These are phyloP conservation scores for Silvanus unidentatus DNA, from an alignment of 2,888 invertebrate genomes.

Conservation along the genomic window DNA sequence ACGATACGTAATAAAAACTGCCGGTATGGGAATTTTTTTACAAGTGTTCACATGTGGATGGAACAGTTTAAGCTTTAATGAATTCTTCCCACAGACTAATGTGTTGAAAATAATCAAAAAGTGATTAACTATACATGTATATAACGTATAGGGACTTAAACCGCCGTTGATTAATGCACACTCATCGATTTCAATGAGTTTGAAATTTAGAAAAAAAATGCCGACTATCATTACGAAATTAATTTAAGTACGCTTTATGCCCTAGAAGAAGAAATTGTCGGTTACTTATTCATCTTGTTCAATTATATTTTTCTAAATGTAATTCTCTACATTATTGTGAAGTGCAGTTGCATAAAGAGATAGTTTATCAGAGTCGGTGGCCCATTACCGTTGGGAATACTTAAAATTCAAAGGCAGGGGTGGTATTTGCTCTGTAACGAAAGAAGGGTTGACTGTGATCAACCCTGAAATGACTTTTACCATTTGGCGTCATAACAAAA, in stretches of 20 bases:
- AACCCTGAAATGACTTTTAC: conserved; percentile 32
- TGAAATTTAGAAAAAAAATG: conserved; percentile 2
- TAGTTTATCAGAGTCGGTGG: conserved; percentile 4
- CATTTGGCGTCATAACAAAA: conserved; percentile 39
- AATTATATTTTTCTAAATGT: neutral
- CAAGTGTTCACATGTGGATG: neutral
- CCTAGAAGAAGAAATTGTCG: too few relatives aligned
- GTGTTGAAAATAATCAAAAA: conserved; percentile 5
- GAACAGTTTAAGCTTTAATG: neutral
- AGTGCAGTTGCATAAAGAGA: conserved; percentile 10
- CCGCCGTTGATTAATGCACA: conserved; percentile 13
- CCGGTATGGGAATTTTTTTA: too few relatives aligned
- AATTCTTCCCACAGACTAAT: neutral
- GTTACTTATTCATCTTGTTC: too few relatives aligned
- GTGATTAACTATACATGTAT: conserved; percentile 9
- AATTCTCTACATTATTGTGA: conserved; percentile 1
- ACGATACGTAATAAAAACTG: too few relatives aligned
- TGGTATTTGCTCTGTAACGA: conserved; percentile 16
- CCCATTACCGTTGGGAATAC: conserved; percentile 3
- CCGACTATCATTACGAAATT: too few relatives aligned
- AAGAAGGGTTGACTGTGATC: conserved; percentile 25
- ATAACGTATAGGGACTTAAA: conserved; percentile 9
- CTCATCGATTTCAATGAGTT: conserved; percentile 16
- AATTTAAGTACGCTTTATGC: too few relatives aligned
- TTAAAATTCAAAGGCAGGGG: conserved; percentile 20